Conservation (phyloP, 2,797 vertebrate species). For the Poeciliopsis gracilis region DNA sequence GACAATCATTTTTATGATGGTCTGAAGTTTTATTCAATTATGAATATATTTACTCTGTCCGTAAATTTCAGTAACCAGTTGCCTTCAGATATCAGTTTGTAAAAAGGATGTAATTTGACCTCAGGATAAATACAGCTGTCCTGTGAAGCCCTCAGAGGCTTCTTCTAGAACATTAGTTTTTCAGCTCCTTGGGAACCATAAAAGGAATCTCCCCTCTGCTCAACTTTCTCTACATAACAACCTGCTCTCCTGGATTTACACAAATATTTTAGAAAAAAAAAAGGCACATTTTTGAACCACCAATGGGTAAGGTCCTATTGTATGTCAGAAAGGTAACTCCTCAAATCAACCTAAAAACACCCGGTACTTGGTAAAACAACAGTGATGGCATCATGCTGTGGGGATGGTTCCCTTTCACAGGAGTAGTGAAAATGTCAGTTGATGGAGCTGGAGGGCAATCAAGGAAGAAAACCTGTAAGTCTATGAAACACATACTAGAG, state of each 20-base stretch:
- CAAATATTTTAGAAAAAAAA: background rate
- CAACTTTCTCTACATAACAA: constrained; percentile 57
- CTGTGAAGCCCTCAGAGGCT: background rate
- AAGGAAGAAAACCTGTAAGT: background rate
- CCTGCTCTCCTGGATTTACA: constrained; percentile 25
- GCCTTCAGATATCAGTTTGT: background rate
- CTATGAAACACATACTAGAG: background rate
- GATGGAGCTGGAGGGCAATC: background rate
- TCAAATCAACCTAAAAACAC: background rate
- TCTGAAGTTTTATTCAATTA: no score
- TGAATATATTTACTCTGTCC: background rate
- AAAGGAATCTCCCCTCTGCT: constrained; percentile 43
- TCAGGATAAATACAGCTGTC: background rate
- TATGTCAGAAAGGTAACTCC: background rate
- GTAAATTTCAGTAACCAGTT: background rate
- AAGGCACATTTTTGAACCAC: background rate
- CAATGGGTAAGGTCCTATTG: no score
- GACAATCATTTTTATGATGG: background rate
- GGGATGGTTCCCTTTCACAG: background rate
- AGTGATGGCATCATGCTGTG: background rate
- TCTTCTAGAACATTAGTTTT: background rate
- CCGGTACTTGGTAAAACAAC: background rate
- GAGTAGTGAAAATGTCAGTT: background rate
- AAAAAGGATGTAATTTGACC: background rate
- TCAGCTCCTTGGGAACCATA: constrained; percentile 32